Conservation (phyloP, 2,113 vertebrate species). For the Thamnophis sirtalis region DNA sequence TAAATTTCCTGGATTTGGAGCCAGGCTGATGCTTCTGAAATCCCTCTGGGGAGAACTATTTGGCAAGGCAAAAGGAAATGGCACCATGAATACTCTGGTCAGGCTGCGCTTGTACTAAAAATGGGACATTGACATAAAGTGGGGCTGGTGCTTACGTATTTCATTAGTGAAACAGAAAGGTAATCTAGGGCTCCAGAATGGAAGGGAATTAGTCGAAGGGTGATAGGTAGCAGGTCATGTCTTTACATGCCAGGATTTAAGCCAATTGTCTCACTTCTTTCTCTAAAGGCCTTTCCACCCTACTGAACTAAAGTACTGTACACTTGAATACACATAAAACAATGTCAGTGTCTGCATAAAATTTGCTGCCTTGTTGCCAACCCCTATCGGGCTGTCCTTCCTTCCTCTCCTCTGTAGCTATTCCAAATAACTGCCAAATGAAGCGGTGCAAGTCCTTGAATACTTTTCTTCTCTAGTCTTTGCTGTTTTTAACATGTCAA, state of each 20-base stretch:
- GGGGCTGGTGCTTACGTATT: background rate
- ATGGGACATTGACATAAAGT: background rate
- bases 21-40: background rate
- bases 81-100: too few relatives aligned
- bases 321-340: background rate
- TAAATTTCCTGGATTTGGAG: background rate
- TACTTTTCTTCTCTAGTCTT: background rate
- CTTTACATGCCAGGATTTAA: background rate
- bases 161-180: background rate
- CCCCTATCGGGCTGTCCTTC: background rate
- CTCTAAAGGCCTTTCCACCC: background rate
- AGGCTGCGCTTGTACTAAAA: background rate
- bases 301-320: background rate
- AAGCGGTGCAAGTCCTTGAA: background rate
- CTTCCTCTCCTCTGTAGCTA: background rate
- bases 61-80: background rate
- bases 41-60: background rate
- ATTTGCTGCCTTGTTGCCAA: background rate
- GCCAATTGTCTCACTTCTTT: background rate
- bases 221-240: background rate
- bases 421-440: background rate
- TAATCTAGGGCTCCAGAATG: background rate
- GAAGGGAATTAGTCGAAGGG: background rate
- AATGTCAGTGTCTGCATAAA: background rate
- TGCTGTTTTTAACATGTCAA: background rate